Base-by-base conservation (phyloP, 2,113 vertebrate species). In the Myrmophylax atrothorax region DNA sequence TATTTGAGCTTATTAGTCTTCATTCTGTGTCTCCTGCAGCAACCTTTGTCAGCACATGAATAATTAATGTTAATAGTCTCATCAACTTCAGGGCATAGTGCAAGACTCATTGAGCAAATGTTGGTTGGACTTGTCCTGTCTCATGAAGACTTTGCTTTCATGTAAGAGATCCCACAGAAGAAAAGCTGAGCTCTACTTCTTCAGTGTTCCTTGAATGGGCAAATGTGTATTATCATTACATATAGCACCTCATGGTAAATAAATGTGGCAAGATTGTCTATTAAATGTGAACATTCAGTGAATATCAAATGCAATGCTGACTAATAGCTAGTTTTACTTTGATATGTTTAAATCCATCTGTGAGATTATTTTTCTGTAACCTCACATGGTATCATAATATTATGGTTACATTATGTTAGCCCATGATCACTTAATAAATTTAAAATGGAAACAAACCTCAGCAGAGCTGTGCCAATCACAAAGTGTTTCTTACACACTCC, bases 51-150 rank as follows among this genome's bases (percentile, higher is more conserved):
- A 96, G 90, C 67, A 94, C 47, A 91, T 94, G 87, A 94, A 96
- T 95, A 93, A 96, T 94, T 96, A 94, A 94, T 74, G 82, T 37
- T 94, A 95, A 94, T 88, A 94, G 75, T 77, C 75, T 90, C 67
- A 91, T 92, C 91, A 94, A 84, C 85, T 93, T 90, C 79, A 85
- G 94, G 90, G 60, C 52, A 88, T 3, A 94, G 82, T 83, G 63
- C 79, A 95, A 77, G 84, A 96, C 89, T 96, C 89, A 55, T 44
- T 89, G 95, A 89, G 53, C 59, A 94, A 95, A 74, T 50, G 82
- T 77, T 96, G 75, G 42, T 77, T 86, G 90, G 82, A 59, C 13
- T 86, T 93, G 84, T 91, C 75, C 91, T 94, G 58, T 35, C 63
- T 78, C 53, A 53, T 35, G 12, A 87, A 92, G n/a, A 9, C 63